phyloP scores from a whole-genome alignment of 2,888 invertebrate genomes.

The Cephus nigrinus region DNA sequence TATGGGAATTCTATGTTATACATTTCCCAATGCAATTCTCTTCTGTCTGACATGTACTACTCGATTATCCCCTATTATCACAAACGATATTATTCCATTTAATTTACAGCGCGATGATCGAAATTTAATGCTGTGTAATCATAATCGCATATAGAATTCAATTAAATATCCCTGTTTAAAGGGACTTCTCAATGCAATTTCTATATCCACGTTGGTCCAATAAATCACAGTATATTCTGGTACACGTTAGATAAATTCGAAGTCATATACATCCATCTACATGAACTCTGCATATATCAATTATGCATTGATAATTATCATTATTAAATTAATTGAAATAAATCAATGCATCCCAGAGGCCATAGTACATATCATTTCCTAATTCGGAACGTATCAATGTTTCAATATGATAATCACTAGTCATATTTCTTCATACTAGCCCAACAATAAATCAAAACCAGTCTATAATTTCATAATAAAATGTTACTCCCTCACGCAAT shows the following conservation, averaged over 20 bases:
- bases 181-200: background rate
- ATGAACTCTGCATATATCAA: background rate
- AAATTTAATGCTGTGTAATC: background rate
- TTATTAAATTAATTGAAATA: no score
- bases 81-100: slow-evolving; percentile 44
- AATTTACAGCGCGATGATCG: slow-evolving; percentile 29
- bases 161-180: background rate
- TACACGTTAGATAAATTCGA: background rate
- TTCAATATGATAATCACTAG: background rate
- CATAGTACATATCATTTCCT: background rate
- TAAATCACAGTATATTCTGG: background rate
- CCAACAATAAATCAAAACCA: background rate
- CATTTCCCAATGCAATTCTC: background rate
- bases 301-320: background rate
- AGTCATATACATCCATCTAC: background rate
- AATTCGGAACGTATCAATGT: background rate
- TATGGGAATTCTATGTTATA: background rate
- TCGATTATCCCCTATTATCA: slow-evolving; percentile 46
- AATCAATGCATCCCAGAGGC: background rate
- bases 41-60: slow-evolving; percentile 22
- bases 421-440: background rate
- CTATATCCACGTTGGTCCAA: background rate
- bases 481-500: background rate
- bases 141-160: background rate
- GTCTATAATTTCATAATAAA: background rate